Conservation (phyloP, 2,113 vertebrate species). For the Rana temporaria region DNA sequence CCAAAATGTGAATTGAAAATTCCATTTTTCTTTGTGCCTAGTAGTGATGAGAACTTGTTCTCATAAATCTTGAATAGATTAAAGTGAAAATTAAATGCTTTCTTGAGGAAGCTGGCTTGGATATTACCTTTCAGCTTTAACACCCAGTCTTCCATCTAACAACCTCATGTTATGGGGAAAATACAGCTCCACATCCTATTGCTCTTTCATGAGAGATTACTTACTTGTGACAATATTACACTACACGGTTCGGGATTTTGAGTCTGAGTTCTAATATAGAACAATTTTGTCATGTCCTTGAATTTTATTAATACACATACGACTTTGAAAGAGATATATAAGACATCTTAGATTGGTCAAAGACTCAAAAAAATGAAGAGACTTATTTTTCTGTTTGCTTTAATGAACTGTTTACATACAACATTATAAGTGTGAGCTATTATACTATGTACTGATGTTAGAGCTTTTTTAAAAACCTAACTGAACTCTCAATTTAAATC, state of each 20-base stretch:
- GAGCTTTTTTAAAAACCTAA: too few relatives aligned
- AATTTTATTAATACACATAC: too few relatives aligned
- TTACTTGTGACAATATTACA: background rate
- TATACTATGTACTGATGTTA: too few relatives aligned
- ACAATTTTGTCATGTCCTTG: too few relatives aligned
- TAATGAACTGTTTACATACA: too few relatives aligned
- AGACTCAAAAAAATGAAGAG: too few relatives aligned
- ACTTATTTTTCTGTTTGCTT: too few relatives aligned
- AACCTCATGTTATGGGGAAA: slow-evolving; percentile 66
- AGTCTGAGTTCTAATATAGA: too few relatives aligned
- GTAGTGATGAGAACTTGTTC: slow-evolving; percentile 65
- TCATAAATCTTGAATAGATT: slow-evolving; percentile 69
- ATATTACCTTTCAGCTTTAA: slow-evolving; percentile 71
- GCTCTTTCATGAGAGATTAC: background rate
- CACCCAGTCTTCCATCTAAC: slow-evolving; percentile 72
- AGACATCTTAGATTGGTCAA: too few relatives aligned
- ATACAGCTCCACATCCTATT: background rate
- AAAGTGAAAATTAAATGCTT: slow-evolving; percentile 73
- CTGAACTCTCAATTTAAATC: too few relatives aligned
- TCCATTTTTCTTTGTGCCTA: slow-evolving; percentile 66
- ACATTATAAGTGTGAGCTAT: too few relatives aligned
- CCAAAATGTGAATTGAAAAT: slow-evolving; percentile 63
- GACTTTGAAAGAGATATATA: too few relatives aligned
- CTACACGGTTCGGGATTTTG: background rate
- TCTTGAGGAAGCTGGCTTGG: slow-evolving; percentile 67